These are phyloP conservation scores for Rousettus leschenaultii DNA, from an alignment of 2,113 vertebrate species.

Conservation along the genomic window DNA sequence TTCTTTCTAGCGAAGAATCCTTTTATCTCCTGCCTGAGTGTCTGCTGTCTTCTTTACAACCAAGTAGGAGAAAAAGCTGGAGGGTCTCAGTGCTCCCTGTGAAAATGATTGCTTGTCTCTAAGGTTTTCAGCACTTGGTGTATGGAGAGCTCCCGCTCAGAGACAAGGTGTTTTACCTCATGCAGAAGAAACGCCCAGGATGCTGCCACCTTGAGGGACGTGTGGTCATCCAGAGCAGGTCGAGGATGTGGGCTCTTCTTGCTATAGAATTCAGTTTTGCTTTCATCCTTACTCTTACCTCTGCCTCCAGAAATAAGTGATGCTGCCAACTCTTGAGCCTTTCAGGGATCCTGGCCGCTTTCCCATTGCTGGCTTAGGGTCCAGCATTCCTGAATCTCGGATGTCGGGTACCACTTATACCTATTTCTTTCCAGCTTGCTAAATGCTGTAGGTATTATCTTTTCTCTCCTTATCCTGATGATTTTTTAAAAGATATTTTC, in stretches of 20 bases:
- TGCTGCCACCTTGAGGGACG: background rate
- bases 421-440: background rate
- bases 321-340: background rate
- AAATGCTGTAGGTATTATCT: background rate
- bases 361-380: background rate
- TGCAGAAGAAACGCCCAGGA: background rate
- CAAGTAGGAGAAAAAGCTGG: background rate
- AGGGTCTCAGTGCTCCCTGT: background rate
- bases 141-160: background rate
- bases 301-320: background rate
- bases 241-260: background rate
- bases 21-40: background rate
- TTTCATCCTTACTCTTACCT: background rate
- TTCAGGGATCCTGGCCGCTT: background rate
- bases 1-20: background rate
- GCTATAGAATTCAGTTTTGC: background rate
- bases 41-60: background rate
- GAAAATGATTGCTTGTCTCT: background rate
- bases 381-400: background rate
- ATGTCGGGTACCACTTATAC: background rate
- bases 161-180: accelerated
- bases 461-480: background rate
- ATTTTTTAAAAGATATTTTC: background rate
- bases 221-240: background rate
- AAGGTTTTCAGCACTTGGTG: background rate